phyloP scores from a whole-genome alignment of 2,888 invertebrate genomes.

The Cataglyphis albicans region DNA sequence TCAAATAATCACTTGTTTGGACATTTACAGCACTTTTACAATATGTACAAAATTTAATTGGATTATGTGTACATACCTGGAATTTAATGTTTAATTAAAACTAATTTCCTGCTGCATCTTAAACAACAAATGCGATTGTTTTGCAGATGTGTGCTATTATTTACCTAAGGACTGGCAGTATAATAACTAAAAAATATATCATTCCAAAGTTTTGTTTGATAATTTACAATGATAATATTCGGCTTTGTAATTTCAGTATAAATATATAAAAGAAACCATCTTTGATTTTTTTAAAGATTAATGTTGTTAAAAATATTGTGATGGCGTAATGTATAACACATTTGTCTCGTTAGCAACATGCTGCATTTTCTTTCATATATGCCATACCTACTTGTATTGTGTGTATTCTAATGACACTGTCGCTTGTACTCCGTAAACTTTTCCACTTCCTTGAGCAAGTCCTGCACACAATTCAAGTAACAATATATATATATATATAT shows the following conservation, averaged over 20 bases:
- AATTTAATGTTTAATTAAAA: constrained; percentile 43
- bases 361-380: constrained; percentile 66
- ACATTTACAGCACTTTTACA: constrained; percentile 38
- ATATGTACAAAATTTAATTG: constrained; percentile 45
- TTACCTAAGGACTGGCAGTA: constrained; percentile 60
- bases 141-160: constrained; percentile 36
- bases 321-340: constrained; percentile 54
- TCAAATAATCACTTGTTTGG: constrained; percentile 30
- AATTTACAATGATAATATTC: constrained; percentile 44
- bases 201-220: constrained; percentile 55
- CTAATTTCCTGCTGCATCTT: constrained; percentile 18
- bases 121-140: constrained; percentile 35
- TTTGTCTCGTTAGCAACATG: constrained; percentile 65
- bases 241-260: constrained; percentile 56
- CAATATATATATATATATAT: background rate
- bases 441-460: constrained; percentile 84
- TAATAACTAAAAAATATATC: constrained; percentile 60
- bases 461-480: constrained; percentile 75
- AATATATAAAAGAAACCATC: constrained; percentile 66
- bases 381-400: constrained; percentile 37
- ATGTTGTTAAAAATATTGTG: constrained; percentile 51
- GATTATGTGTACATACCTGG: constrained; percentile 11
- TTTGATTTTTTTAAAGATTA: constrained; percentile 28
- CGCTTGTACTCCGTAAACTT: constrained; percentile 79
- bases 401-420: constrained; percentile 45